Base-by-base conservation (phyloP, 2,888 invertebrate genomes). In the Drosophila longiperda region DNA sequence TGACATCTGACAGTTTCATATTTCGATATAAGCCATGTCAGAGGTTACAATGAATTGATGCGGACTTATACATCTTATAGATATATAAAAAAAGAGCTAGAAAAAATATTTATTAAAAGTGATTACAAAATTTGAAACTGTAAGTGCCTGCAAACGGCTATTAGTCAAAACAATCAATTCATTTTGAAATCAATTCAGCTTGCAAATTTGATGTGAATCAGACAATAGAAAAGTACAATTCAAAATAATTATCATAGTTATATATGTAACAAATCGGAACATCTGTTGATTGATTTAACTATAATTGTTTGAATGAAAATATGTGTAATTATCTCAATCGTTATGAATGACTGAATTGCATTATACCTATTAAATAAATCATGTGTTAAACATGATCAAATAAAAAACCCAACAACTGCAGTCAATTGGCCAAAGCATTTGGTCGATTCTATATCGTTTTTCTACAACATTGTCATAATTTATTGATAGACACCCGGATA, bases 401-500 rank as follows among this genome's bases (percentile, higher is more conserved):
- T 5, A 6, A 42, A 5, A 1, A n/a, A 11, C 11, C 42, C n/a
- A 42, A 59, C 26, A 60, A 60, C 3, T 17, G 32, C 20, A 50
- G 49, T 61, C 32, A 36, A 75, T 42, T 67, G 61, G 53, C 20
- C 58, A 42, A 57, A 49, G 23, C 33, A 53, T 34, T 69, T 64
- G 49, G 61, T 62, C 75, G 64, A 75, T 48, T 75, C 33, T 20
- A 61, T 70, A 70, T 48, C 59, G 65, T 69, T 80, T 66, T 65
- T 71, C 58, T 65, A 50, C 71, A 59, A 70, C 64, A 15, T n/a
- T 66, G 62, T 73, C 73, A 89, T 87, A 59, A 65, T 75, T 78
- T 89, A 89, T 84, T 80, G 71, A 81, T 83, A 53, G 48, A 57
- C 81, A 67, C 66, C 71, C 65, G 60, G 38, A 53, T 61, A 74